A percentile compares a stretch with the other conserved stretches of the same genome.
Evolutionary conservation across 2,113 vertebrate genomes (phyloP).

Genomic region (Alces alces): DNA sequence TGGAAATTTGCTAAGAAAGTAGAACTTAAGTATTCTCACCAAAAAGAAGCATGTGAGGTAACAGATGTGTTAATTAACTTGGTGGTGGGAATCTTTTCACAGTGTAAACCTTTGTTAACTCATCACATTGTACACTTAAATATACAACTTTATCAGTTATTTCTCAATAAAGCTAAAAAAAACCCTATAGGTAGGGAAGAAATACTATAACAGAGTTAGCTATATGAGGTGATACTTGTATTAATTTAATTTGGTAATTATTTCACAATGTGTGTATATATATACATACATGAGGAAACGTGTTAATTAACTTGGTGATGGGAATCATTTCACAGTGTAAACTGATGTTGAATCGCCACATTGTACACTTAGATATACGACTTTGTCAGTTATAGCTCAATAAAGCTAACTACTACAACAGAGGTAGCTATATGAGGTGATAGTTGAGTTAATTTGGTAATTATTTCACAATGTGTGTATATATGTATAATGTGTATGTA

Average conservation of each 20-base stretch:
- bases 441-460: not conserved
- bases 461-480: not conserved
- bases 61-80: not conserved
- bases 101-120: not conserved
- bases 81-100: not conserved
- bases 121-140: not conserved
- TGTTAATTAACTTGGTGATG: not conserved
- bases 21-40: not conserved
- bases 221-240: not conserved
- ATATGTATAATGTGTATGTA: not conserved
- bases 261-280: not conserved
- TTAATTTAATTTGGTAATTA: not conserved
- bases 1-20: not conserved
- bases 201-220: not conserved
- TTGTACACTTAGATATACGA: not conserved
- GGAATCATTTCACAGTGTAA: not conserved
- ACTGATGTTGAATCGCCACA: not conserved
- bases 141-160: not conserved
- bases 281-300: not conserved
- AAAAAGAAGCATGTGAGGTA: not conserved
- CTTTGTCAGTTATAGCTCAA: not conserved
- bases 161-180: not conserved
- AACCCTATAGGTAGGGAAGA: not conserved
- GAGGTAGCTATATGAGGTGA: not conserved
- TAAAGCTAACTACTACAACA: not conserved